phyloP scores from a whole-genome alignment of 2,797 vertebrate genomes.

The Parauchenoglanis ngamensis region DNA sequence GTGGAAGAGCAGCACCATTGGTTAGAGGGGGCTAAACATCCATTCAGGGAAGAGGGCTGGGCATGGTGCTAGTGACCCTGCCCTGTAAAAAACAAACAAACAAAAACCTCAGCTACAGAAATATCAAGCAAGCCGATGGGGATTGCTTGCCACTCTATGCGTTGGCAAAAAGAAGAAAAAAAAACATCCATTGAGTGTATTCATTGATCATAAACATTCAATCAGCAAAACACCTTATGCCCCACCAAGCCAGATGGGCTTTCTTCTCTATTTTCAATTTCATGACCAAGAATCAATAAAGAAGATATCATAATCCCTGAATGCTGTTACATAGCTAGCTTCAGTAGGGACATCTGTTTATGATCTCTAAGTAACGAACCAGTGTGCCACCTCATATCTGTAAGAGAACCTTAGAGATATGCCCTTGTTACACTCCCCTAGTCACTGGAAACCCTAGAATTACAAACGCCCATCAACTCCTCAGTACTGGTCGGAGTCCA shows the following conservation, averaged over 20 bases:
- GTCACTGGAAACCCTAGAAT: not conserved
- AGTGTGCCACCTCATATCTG: not conserved
- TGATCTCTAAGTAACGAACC: not conserved
- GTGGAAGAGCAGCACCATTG: not conserved
- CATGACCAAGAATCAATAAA: slow-evolving; percentile 6
- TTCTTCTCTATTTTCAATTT: not conserved
- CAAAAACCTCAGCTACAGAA: too few relatives aligned
- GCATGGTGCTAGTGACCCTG: too few relatives aligned
- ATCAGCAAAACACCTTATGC: not conserved
- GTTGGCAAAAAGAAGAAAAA: too few relatives aligned
- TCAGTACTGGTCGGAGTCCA: not conserved
- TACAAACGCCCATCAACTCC: not conserved
- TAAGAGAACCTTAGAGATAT: not conserved
- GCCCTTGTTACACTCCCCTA: not conserved
- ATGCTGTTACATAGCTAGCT: not conserved
- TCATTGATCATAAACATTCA: not conserved
- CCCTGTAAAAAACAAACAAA: too few relatives aligned
- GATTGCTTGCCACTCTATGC: too few relatives aligned
- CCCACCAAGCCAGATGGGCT: not conserved
- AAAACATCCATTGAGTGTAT: not conserved
- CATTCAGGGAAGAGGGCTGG: not conserved
- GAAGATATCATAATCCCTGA: not conserved
- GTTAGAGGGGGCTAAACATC: not conserved
- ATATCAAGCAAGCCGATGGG: too few relatives aligned
- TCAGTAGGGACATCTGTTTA: not conserved